Percentiles rank a stretch among this genome's conserved stretches.
Evolutionary conservation across 30 jellyfish, hydroid and myxozoan genomes (phyloP).

Genomic region (Chrysaora quinquecirrha): DNA sequence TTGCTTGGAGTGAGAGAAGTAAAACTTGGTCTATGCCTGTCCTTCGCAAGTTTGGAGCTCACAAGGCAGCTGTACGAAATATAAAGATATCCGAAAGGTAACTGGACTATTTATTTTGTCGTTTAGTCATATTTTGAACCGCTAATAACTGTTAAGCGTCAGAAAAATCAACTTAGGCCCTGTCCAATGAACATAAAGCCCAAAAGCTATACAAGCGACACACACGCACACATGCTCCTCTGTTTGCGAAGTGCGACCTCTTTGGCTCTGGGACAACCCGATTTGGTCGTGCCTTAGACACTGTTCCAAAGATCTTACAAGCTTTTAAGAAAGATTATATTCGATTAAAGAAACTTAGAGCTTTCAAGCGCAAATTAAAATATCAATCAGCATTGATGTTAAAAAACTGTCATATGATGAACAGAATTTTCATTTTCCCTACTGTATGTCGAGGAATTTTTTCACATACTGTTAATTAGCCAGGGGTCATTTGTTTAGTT

Average conservation of each 20-base stretch:
- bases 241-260: neutral
- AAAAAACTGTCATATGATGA: too few species aligned
- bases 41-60: slow-evolving; percentile 82
- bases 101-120: neutral
- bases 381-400: too few species aligned
- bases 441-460: too few species aligned
- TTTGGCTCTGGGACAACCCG: neutral
- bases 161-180: neutral
- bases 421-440: too few species aligned
- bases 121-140: neutral
- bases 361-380: too few species aligned
- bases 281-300: too few species aligned
- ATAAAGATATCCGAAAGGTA: slow-evolving; percentile 74
- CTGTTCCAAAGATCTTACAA: too few species aligned
- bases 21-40: slow-evolving; percentile 91
- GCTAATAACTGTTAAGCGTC: neutral
- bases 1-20: slow-evolving; percentile 29
- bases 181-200: neutral
- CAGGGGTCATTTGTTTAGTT: too few species aligned
- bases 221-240: neutral
- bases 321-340: too few species aligned
- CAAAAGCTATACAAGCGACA: neutral
- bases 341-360: too few species aligned
- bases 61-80: slow-evolving; percentile 81
- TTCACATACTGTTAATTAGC: too few species aligned